phyloP scores from a whole-genome alignment of 2,888 invertebrate species.

The Cerastis rubricosa region DNA sequence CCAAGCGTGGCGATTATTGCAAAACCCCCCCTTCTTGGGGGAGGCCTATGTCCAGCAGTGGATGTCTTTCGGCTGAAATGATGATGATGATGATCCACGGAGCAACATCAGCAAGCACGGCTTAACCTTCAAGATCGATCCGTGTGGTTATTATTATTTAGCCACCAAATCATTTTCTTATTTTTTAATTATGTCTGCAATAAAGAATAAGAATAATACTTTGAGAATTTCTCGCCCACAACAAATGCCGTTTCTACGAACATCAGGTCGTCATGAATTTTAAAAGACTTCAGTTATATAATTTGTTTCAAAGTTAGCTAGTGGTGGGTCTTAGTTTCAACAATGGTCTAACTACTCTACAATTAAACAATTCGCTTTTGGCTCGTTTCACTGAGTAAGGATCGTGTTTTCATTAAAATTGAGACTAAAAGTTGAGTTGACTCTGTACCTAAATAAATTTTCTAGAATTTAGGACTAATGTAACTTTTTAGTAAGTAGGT shows the following conservation, averaged over 20 bases:
- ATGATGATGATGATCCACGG: too few species aligned
- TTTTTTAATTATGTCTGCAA: too few species aligned
- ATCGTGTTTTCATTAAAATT: slow-evolving; percentile 32
- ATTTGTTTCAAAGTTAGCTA: slow-evolving; percentile 3
- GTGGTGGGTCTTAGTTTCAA: slow-evolving; percentile 7
- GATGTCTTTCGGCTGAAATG: too few species aligned
- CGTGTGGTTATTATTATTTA: too few species aligned
- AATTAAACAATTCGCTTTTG: slow-evolving; percentile 10
- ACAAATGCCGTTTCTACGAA: not conserved
- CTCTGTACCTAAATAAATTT: slow-evolving; percentile 5
- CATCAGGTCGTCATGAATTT: not conserved
- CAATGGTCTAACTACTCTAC: not conserved
- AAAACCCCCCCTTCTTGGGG: too few species aligned
- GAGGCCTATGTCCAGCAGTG: too few species aligned
- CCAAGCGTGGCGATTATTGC: too few species aligned
- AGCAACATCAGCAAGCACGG: too few species aligned
- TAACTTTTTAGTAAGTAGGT: not conserved
- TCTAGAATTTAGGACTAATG: not conserved
- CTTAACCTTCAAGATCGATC: too few species aligned
- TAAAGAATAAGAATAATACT: too few species aligned
- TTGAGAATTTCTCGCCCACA: not conserved
- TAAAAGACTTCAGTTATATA: not conserved
- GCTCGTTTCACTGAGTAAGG: slow-evolving; percentile 10
- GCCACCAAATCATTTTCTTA: too few species aligned
- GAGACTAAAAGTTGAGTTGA: not conserved